A percentile compares a stretch with the other conserved stretches of the same genome.
Conservation (phyloP, 2,888 invertebrate genomes). For the Drosophila histrio region DNA sequence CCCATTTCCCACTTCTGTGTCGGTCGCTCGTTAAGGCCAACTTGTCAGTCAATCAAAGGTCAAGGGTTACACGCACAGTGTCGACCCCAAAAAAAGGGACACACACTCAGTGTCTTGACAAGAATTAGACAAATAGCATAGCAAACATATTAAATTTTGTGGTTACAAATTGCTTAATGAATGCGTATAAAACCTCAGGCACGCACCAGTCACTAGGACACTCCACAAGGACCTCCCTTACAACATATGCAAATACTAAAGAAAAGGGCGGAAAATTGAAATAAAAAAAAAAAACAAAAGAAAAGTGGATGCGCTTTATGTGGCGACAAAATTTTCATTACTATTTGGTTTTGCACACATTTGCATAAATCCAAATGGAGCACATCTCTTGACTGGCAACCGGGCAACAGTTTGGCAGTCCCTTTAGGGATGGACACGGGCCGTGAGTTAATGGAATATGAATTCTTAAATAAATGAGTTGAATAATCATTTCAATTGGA, state of each 20-base stretch:
- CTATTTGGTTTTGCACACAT: conserved; percentile 32
- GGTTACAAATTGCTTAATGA: conserved; percentile 76
- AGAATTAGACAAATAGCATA: conserved; percentile 68
- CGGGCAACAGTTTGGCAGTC: not conserved
- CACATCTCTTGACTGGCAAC: conserved; percentile 8
- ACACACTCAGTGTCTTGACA: conserved; percentile 38
- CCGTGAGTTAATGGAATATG: not conserved
- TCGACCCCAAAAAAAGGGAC: conserved; percentile 44
- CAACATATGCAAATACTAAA: conserved; percentile 52
- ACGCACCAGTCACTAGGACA: conserved; percentile 11
- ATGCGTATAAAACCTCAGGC: conserved; percentile 51
- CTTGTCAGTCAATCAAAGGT: conserved; percentile 78
- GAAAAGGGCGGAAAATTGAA: not conserved
- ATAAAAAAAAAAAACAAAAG: not conserved
- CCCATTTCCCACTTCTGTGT: not conserved
- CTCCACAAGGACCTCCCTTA: not conserved
- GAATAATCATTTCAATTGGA: no score
- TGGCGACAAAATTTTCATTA: conserved; percentile 50
- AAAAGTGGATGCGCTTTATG: conserved; percentile 5
- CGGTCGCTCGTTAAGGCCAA: conserved; percentile 63
- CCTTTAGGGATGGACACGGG: conserved; percentile 2
- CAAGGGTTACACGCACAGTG: conserved; percentile 50
- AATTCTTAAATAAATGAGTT: not conserved
- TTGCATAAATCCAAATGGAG: conserved; percentile 55
- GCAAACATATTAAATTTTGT: conserved; percentile 74